phyloP scores from a whole-genome alignment of 2,888 invertebrate genomes.

The Ophonus ardosiacus region DNA sequence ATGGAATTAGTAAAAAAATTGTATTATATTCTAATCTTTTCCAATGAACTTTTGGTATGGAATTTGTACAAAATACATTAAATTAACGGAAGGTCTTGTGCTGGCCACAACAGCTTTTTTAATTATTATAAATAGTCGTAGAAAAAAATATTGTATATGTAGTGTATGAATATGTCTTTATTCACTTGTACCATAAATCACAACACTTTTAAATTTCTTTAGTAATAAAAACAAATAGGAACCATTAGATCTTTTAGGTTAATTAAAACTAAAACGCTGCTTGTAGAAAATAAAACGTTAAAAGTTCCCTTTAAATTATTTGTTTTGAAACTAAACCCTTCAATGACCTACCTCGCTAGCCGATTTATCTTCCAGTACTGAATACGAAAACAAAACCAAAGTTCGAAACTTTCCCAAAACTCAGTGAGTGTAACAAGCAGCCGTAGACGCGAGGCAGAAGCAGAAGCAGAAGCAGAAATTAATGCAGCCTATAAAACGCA shows the following conservation, averaged over 20 bases:
- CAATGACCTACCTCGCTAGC: not conserved
- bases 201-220: not conserved
- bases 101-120: no score
- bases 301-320: not conserved
- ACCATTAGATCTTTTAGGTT: not conserved
- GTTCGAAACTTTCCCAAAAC: not conserved
- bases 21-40: no score
- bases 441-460: not conserved
- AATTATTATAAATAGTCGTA: no score
- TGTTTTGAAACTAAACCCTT: not conserved
- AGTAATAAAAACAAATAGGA: not conserved
- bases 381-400: conserved; percentile 31
- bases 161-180: no score
- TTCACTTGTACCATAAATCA: no score
- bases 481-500: conserved; percentile 60
- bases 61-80: no score
- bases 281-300: not conserved
- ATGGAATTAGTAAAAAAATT: no score
- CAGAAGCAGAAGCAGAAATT: conserved; percentile 48
- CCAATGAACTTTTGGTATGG: no score
- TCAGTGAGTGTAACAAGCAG: not conserved
- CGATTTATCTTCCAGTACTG: not conserved
- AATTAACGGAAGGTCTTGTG: no score
- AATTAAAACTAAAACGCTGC: not conserved
- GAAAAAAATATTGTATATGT: no score